phyloP scores from a whole-genome alignment of 2,888 invertebrate species.

The Griposia aprilina region DNA sequence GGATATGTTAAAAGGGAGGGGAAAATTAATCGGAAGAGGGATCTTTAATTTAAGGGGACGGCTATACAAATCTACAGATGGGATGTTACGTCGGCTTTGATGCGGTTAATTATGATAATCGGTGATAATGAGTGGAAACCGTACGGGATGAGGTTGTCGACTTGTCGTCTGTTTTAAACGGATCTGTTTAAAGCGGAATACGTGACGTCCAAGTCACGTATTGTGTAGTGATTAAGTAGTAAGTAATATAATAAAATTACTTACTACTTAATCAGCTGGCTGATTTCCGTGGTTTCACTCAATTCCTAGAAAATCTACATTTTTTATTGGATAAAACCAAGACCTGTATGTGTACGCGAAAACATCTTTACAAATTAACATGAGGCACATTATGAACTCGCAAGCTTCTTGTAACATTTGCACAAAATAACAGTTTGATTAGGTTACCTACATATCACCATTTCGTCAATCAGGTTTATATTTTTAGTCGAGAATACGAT shows the following conservation, averaged over 20 bases:
- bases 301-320: background rate
- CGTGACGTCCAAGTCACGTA: background rate
- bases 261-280: background rate
- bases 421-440: background rate
- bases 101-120: constrained; percentile 10
- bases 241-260: no score
- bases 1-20: background rate
- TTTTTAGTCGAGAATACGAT: background rate
- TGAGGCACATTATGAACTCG: background rate
- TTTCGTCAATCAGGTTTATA: background rate
- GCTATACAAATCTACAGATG: no score
- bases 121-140: constrained; percentile 5
- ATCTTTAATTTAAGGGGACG: no score
- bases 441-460: background rate
- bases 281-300: background rate
- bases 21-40: background rate
- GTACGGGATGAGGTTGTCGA: background rate
- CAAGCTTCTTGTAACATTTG: background rate
- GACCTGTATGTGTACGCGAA: background rate
- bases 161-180: background rate
- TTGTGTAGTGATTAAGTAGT: no score
- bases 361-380: background rate
- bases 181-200: background rate
- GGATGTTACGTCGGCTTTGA: background rate
- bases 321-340: background rate